Evolutionary conservation across 2,797 vertebrate genomes (phyloP), one percentile per base, ranked within the genome.

Genomic region (Hylomyscus alleni): DNA sequence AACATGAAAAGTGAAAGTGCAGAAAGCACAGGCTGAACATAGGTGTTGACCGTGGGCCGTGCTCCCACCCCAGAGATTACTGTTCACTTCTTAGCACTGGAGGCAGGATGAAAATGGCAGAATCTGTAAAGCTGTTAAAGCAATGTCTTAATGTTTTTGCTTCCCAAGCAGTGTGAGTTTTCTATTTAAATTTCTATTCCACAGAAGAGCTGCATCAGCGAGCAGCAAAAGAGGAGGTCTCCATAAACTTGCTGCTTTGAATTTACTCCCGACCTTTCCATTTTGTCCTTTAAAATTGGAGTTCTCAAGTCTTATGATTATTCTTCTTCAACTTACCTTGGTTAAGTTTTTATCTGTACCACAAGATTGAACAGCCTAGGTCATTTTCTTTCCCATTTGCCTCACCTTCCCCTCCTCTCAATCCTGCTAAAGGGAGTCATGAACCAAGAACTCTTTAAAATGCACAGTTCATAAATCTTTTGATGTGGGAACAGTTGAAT

Each of bases 1-100:
- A 26, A 97, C 69, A 95, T 62, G 96, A 84, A 98, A 98, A 97
- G 24, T 93, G 62, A 90, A 98, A 97, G 75, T 95, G 85, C 29
- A 93, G 97, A 98, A 97, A 96, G 84, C 67, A 81, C 81, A 29
- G 60, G 37, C 93, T 83, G 56, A 90, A 75, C 97, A 54, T 91
- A 97, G 94, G 58, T 92, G 69, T 89, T 98, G 94, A 80, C 83
- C 97, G 93, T 83, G 94, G 93, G 94, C 80, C 34, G 0, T 77
- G 67, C 67, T 96, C 89, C 44, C 69, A 92, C 81, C 56, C n/a
- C 44, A 75, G 95, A 97, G 72, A 97, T 86, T 78, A 77, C 58
- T 90, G 75, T 50, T 98, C 6, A 95, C 84, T 98, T 98, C 84
- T 98, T 95, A 97, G 82, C 72, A 89, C 87, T 94, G 77, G 34